Conservation (phyloP, 2,888 invertebrate genomes). For the Bellardia bayeri region DNA sequence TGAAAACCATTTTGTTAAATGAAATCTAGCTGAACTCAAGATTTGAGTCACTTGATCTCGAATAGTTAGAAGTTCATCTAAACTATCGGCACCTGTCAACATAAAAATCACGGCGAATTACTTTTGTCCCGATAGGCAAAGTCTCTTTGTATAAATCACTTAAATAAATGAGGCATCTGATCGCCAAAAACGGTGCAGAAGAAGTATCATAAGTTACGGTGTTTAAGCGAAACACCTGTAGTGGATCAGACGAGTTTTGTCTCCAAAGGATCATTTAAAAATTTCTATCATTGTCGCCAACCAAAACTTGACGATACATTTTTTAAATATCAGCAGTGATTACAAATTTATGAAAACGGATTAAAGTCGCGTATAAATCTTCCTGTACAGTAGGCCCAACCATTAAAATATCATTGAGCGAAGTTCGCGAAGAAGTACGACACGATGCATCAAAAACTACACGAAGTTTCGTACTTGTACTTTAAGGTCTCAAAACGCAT, state of each 20-base stretch:
- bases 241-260: neutral
- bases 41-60: conserved; percentile 9
- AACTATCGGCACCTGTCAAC: conserved; percentile 30
- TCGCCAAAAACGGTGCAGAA: conserved; percentile 11
- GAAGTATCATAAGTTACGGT: neutral
- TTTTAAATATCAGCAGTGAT: conserved; percentile 19
- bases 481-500: conserved; percentile 23
- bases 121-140: neutral
- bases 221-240: conserved; percentile 5
- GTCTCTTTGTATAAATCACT: conserved; percentile 12
- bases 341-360: conserved; percentile 20
- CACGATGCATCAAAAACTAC: conserved; percentile 44
- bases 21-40: conserved; percentile 41
- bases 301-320: conserved; percentile 36
- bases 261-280: conserved; percentile 2
- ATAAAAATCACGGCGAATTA: conserved; percentile 41
- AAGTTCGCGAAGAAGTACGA: conserved; percentile 35
- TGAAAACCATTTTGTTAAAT: conserved; percentile 63
- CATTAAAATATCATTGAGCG: conserved; percentile 66
- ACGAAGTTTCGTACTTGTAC: conserved; percentile 34
- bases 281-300: conserved; percentile 23
- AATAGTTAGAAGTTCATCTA: neutral
- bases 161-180: conserved; percentile 7
- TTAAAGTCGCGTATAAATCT: neutral
- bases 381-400: conserved; percentile 18